Percentiles rank a stretch among this genome's conserved stretches.
Conservation (phyloP, 2,113 vertebrate genomes). For the Plectropomus leopardus region DNA sequence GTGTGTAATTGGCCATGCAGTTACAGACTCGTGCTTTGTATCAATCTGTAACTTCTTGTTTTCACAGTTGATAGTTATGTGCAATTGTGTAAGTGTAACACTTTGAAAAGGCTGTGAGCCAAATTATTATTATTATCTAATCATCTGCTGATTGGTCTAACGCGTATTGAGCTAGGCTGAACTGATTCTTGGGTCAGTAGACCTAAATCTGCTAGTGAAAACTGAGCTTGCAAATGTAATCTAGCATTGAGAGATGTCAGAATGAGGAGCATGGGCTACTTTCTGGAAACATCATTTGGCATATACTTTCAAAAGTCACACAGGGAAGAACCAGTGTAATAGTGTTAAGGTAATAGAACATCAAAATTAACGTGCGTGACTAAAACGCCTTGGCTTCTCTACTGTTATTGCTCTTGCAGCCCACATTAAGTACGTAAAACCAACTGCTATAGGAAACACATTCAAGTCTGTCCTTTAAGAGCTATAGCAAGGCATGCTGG, state of each 20-base stretch:
- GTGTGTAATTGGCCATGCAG: background rate
- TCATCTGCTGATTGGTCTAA: constrained; percentile 17
- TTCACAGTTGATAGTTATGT: background rate
- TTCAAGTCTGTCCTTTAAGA: constrained; percentile 11
- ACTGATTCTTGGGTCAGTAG: background rate
- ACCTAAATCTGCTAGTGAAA: background rate
- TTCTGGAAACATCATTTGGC: background rate
- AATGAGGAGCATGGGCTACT: background rate
- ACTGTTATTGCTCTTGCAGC: constrained; percentile 1
- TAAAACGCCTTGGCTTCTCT: constrained; percentile 11
- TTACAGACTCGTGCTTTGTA: background rate
- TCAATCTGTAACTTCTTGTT: background rate
- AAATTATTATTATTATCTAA: background rate
- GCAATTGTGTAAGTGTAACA: background rate
- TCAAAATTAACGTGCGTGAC: constrained; percentile 27
- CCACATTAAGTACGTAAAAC: constrained; percentile 2
- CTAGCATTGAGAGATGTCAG: no score
- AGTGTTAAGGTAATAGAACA: background rate
- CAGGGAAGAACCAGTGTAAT: background rate
- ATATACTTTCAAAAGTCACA: background rate
- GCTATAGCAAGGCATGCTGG: constrained; percentile 20
- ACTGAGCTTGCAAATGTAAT: background rate
- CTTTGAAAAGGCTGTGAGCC: background rate
- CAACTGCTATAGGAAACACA: background rate
- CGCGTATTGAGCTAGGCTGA: background rate